Conservation (phyloP, 1,140 invertebrate species). For the Zaprionus vittiger region DNA sequence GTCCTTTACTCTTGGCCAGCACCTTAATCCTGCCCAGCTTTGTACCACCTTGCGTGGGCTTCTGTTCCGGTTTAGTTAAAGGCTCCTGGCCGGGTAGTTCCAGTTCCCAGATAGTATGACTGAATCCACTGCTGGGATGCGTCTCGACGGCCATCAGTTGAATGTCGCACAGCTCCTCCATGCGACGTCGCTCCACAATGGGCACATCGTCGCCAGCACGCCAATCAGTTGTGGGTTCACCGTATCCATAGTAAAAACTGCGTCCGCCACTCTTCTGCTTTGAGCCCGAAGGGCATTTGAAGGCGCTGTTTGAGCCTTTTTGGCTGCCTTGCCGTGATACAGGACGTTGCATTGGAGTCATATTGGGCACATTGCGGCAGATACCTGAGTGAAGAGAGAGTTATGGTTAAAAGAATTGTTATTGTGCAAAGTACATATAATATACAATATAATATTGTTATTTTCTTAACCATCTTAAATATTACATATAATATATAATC, state of each 20-base stretch:
- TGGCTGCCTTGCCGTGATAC: neutral
- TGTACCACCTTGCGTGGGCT: neutral
- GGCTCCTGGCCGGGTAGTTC: constrained; percentile 35
- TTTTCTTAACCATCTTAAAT: too few species aligned
- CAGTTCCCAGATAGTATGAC: constrained; percentile 64
- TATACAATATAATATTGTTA: too few species aligned
- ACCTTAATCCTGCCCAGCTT: constrained; percentile 47
- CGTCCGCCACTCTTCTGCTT: constrained; percentile 11
- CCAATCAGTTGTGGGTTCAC: constrained; percentile 48
- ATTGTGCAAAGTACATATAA: too few species aligned
- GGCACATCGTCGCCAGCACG: constrained; percentile 52
- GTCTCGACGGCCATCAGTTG: constrained; percentile 49
- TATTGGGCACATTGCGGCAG: constrained; percentile 25
- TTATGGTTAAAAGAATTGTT: too few species aligned
- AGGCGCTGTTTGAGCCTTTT: neutral
- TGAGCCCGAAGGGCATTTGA: neutral
- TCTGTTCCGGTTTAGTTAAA: neutral
- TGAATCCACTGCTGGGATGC: constrained; percentile 30
- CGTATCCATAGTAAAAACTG: constrained; percentile 44
- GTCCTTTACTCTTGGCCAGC: constrained; percentile 12
- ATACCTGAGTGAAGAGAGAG: constrained; percentile 14
- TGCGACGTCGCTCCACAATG: constrained; percentile 55
- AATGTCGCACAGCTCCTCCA: constrained; percentile 40
- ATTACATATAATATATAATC: neutral
- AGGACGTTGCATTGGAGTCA: constrained; percentile 17